phyloP scores from a whole-genome alignment of 92 coral and sea anemone species.

The Porites cylindrica region DNA sequence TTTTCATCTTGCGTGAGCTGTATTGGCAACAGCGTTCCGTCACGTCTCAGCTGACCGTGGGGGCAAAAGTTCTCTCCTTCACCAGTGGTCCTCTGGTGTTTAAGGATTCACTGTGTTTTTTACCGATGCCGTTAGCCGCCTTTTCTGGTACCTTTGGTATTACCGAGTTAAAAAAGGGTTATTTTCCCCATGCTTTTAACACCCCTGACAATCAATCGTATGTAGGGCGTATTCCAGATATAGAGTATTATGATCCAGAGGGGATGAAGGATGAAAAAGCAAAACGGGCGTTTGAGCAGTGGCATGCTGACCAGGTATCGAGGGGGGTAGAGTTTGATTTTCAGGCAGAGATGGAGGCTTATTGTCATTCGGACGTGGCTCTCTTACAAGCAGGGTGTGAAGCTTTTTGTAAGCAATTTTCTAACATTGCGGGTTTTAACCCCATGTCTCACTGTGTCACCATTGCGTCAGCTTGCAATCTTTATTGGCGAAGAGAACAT shows the following conservation, averaged over 20 bases:
- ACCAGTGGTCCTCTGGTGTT: too few relatives aligned
- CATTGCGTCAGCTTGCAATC: conserved; percentile 16
- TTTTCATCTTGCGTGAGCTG: too few relatives aligned
- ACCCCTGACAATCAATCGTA: conserved; percentile 23
- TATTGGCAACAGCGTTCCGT: too few relatives aligned
- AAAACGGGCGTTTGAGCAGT: not conserved
- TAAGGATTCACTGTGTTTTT: too few relatives aligned
- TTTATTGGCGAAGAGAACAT: not conserved
- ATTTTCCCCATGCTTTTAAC: conserved; percentile 40
- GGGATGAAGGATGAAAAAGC: conserved; percentile 8
- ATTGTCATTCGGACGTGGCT: conserved; percentile 32
- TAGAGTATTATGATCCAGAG: conserved; percentile 14
- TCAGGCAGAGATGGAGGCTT: conserved; percentile 8
- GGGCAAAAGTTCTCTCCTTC: too few relatives aligned
- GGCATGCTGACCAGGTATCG: not conserved
- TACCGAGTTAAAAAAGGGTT: conserved; percentile 7
- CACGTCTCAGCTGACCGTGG: too few relatives aligned
- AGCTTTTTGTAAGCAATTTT: not conserved
- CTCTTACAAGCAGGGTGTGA: conserved; percentile 33
- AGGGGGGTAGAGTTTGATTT: conserved; percentile 4
- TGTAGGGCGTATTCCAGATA: conserved; percentile 22
- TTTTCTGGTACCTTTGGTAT: conserved; percentile 34
- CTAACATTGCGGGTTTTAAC: not conserved
- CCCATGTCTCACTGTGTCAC: conserved; percentile 36
- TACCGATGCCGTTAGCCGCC: not conserved